These are phyloP conservation scores for Zosterops pallidus DNA, from an alignment of 2,113 vertebrate genomes.

Conservation along the genomic window DNA sequence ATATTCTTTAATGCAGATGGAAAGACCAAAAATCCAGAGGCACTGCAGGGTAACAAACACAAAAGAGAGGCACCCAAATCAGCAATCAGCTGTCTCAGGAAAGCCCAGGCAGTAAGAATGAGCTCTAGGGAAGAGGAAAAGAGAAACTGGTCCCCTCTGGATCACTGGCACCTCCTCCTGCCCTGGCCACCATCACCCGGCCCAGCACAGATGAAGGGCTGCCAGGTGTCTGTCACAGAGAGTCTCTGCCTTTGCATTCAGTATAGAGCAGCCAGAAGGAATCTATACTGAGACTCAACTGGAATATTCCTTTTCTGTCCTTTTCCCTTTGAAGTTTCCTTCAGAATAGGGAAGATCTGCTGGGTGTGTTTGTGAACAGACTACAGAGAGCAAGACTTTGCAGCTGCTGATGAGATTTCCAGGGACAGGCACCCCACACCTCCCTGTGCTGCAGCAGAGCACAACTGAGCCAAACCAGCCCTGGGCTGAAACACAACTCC, in stretches of 20 bases:
- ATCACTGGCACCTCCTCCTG: accelerated
- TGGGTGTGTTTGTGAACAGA: not conserved
- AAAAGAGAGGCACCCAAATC: not conserved
- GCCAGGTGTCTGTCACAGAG: not conserved
- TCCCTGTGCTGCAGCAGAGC: not conserved
- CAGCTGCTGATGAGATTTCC: not conserved
- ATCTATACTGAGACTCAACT: not conserved
- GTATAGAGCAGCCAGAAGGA: not conserved
- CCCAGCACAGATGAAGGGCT: not conserved
- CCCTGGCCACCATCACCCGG: not conserved
- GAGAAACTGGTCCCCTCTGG: accelerated
- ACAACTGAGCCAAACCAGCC: not conserved
- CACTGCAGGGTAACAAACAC: accelerated
- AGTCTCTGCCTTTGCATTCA: not conserved
- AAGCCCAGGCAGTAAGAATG: not conserved
- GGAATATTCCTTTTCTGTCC: not conserved
- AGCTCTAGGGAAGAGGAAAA: not conserved
- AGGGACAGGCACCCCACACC: not conserved
- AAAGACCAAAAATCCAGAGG: not conserved
- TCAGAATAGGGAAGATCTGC: not conserved
- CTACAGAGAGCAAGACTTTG: not conserved
- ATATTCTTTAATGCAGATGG: not conserved
- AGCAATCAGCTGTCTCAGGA: not conserved
- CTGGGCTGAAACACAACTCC: not conserved
- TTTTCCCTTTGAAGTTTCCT: not conserved